A percentile compares a stretch with the other conserved stretches of the same genome.
Conservation (phyloP, 2,113 vertebrate species). For the Phrynosoma blainvillii region DNA sequence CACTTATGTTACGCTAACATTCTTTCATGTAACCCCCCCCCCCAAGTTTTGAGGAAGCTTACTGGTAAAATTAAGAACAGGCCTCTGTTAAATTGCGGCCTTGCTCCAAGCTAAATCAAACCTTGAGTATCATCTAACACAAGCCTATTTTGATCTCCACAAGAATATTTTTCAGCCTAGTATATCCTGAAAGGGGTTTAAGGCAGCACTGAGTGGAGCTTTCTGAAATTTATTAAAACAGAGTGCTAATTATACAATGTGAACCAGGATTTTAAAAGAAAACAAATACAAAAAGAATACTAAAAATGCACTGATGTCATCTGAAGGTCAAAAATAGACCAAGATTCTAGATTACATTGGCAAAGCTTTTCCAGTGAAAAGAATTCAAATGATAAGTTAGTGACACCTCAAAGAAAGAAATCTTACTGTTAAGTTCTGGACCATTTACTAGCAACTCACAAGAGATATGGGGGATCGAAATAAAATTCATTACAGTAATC, state of each 20-base stretch:
- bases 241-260: slow-evolving; percentile 47
- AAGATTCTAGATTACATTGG: slow-evolving; percentile 46
- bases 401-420: slow-evolving; percentile 59
- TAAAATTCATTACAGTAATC: slow-evolving; percentile 54
- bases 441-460: slow-evolving; percentile 61
- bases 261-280: neutral
- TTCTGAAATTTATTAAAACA: slow-evolving; percentile 46
- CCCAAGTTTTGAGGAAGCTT: neutral
- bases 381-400: slow-evolving; percentile 55
- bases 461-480: slow-evolving; percentile 62
- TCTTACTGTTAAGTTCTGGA: slow-evolving; percentile 56
- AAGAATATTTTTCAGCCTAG: slow-evolving; percentile 44
- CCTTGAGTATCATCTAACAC: slow-evolving; percentile 26
- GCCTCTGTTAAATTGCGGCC: neutral
- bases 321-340: slow-evolving; percentile 56
- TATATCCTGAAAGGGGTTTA: slow-evolving; percentile 31
- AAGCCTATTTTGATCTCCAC: neutral
- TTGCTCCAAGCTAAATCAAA: neutral
- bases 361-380: slow-evolving; percentile 32
- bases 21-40: neutral
- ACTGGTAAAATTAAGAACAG: neutral
- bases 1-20: neutral
- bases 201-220: neutral
- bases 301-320: slow-evolving; percentile 32
- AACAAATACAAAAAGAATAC: neutral